A percentile compares a stretch with the other conserved stretches of the same genome.
These are phyloP conservation scores for Pangasius krempfi DNA, from an alignment of 2,797 vertebrate genomes.

Conservation along the genomic window DNA sequence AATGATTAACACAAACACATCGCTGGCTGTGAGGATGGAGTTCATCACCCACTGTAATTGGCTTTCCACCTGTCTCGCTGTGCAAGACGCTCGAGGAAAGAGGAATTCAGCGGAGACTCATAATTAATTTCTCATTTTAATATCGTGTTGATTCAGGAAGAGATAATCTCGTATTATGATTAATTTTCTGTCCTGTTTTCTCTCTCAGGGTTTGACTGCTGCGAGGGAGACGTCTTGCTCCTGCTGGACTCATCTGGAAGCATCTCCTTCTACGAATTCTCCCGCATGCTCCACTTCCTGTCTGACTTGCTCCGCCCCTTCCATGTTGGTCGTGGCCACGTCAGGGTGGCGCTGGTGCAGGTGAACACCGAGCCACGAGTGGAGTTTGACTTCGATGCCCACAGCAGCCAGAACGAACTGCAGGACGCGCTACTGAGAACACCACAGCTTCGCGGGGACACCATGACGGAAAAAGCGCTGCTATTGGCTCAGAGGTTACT, in stretches of 20 bases:
- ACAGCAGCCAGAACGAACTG: constrained; percentile 66
- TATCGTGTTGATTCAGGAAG: neutral
- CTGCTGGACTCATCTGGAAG: constrained; percentile 91
- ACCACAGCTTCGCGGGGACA: constrained; percentile 84
- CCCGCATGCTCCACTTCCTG: constrained; percentile 78
- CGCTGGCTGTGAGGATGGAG: neutral
- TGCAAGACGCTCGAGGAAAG: neutral
- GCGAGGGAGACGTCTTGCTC: constrained; percentile 84
- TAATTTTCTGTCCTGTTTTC: constrained; percentile 11
- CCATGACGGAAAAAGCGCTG: constrained; percentile 83
- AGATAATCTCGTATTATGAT: neutral
- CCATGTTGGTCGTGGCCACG: constrained; percentile 78
- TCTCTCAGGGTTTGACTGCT: constrained; percentile 62
- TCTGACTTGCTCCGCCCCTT: constrained; percentile 78
- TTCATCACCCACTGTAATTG: neutral
- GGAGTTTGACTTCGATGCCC: constrained; percentile 79
- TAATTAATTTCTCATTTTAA: neutral
- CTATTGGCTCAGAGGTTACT: constrained; percentile 72
- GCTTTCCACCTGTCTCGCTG: neutral
- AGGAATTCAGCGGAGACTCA: neutral
- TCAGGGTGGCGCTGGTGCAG: constrained; percentile 76
- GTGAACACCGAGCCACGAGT: constrained; percentile 78
- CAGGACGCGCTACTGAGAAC: constrained; percentile 71
- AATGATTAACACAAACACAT: neutral
- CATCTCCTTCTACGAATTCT: constrained; percentile 86